Conservation (phyloP, 2,888 invertebrate genomes). For the Ephialtes manifestator region DNA sequence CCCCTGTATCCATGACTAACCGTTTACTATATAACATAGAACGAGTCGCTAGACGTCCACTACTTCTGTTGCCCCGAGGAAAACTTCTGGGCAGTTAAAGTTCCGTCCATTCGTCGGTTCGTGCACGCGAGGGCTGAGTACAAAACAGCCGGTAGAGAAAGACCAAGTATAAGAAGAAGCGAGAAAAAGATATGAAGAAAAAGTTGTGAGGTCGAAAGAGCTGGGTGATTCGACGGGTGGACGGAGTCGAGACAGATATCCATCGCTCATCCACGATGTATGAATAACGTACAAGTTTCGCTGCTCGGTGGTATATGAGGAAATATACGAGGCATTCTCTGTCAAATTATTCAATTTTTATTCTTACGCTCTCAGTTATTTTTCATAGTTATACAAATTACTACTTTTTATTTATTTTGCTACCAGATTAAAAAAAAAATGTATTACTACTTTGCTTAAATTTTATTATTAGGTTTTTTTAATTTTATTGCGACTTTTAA, state of each 20-base stretch:
- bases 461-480: too few species aligned
- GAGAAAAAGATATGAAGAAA: conserved; percentile 32
- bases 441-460: too few species aligned
- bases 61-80: conserved; percentile 8
- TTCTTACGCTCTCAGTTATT: neutral
- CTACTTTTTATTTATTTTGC: too few species aligned
- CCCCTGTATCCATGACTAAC: conserved; percentile 36
- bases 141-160: conserved; percentile 22
- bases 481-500: too few species aligned
- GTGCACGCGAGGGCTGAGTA: conserved; percentile 33
- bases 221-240: conserved; percentile 58
- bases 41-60: conserved; percentile 19
- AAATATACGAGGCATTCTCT: neutral
- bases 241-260: conserved; percentile 75
- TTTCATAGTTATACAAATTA: neutral
- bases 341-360: neutral
- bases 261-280: conserved; percentile 79
- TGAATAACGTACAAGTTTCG: conserved; percentile 80
- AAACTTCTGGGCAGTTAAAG: conserved; percentile 52
- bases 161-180: neutral
- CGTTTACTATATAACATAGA: conserved; percentile 14
- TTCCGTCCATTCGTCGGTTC: conserved; percentile 20
- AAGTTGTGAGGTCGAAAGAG: conserved; percentile 57
- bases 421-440: too few species aligned
- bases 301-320: conserved; percentile 59